Conservation (phyloP, 2,888 invertebrate genomes). For the Halictus quadricinctus region DNA sequence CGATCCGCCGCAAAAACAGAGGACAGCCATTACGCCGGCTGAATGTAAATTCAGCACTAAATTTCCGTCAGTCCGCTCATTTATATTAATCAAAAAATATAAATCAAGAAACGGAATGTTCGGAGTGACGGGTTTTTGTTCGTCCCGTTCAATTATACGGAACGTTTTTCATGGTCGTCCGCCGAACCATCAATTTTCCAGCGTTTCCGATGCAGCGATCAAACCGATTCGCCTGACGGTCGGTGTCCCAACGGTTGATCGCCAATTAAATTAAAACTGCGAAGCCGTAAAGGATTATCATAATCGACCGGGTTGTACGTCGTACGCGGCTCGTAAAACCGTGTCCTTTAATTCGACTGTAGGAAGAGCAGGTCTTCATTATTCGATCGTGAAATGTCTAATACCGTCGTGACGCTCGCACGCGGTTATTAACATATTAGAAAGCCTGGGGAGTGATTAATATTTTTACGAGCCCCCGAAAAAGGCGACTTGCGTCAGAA, state of each 20-base stretch:
- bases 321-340: conserved; percentile 27
- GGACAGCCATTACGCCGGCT: not conserved
- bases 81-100: conserved; percentile 12
- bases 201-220: not conserved
- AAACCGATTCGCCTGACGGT: not conserved
- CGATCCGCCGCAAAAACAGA: not conserved
- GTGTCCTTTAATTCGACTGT: conserved; percentile 41
- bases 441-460: conserved; percentile 46
- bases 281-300: conserved; percentile 24
- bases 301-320: conserved; percentile 8
- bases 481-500: conserved; percentile 50
- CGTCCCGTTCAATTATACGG: conserved; percentile 14
- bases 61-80: not conserved
- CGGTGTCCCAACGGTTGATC: not conserved
- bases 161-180: conserved; percentile 11
- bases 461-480: conserved; percentile 52
- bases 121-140: not conserved
- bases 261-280: conserved; percentile 28
- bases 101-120: conserved; percentile 9
- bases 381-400: conserved; percentile 57
- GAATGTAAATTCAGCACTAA: not conserved
- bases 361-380: conserved; percentile 37
- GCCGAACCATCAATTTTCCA: not conserved
- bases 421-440: conserved; percentile 58
- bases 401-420: conserved; percentile 51